phyloP scores from a whole-genome alignment of 2,797 vertebrate species.

The Chaetodon trifasciatus region DNA sequence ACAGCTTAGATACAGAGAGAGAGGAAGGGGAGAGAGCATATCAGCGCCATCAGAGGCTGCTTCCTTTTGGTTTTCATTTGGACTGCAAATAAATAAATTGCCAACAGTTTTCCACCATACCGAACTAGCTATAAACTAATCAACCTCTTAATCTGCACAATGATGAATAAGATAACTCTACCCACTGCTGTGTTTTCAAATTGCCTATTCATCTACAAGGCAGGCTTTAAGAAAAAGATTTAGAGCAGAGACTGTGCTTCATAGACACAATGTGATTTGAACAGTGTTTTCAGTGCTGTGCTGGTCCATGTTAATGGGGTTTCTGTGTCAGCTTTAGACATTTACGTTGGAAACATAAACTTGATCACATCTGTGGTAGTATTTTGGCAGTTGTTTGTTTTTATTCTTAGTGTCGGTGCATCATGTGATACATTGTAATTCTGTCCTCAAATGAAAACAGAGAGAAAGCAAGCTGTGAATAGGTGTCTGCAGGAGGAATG shows the following conservation, averaged over 20 bases:
- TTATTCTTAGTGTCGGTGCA: slow-evolving; percentile 5
- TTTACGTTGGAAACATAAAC: slow-evolving; percentile 44
- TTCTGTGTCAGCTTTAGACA: slow-evolving; percentile 51
- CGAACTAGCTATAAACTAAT: slow-evolving; percentile 71
- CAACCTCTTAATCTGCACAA: slow-evolving; percentile 76
- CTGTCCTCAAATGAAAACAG: slow-evolving; percentile 34
- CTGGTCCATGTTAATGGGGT: slow-evolving; percentile 50
- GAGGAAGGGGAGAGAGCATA: slow-evolving; percentile 25
- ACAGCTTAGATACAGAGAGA: slow-evolving; percentile 56
- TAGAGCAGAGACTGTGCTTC: slow-evolving; percentile 46
- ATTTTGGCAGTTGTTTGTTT: slow-evolving; percentile 25
- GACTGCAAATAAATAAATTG: slow-evolving; percentile 65
- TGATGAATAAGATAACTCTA: slow-evolving; percentile 80
- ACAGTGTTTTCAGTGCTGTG: slow-evolving; percentile 35
- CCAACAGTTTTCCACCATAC: slow-evolving; percentile 68
- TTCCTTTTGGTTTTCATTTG: slow-evolving; percentile 62
- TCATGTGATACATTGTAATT: background rate
- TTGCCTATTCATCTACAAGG: slow-evolving; percentile 81
- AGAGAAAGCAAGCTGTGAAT: slow-evolving; percentile 38
- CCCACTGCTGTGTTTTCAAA: slow-evolving; percentile 81
- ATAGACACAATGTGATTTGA: slow-evolving; percentile 65
- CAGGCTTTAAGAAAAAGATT: slow-evolving; percentile 59
- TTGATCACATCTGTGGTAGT: slow-evolving; percentile 35
- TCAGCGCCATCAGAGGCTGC: slow-evolving; percentile 54
- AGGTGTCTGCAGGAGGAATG: slow-evolving; percentile 32